Percentiles rank a stretch among this genome's conserved stretches.
phyloP scores from a whole-genome alignment of 2,113 vertebrate species.

The Chelonoidis abingdonii region DNA sequence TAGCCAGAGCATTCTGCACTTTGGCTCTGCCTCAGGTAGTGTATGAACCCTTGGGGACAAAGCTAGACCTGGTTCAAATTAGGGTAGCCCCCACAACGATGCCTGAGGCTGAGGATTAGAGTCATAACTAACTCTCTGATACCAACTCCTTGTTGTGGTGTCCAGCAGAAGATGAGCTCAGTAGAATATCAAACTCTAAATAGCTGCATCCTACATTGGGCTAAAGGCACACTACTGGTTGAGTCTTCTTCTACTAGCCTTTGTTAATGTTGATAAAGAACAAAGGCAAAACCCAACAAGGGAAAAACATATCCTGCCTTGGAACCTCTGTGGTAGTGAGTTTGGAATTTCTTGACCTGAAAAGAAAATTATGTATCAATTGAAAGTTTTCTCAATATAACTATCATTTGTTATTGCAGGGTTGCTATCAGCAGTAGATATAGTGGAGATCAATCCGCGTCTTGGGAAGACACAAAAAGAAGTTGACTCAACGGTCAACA shows the following conservation, averaged over 20 bases:
- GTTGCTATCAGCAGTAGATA: slow-evolving; percentile 84
- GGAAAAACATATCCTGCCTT: background rate
- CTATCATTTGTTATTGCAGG: slow-evolving; percentile 59
- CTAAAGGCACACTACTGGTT: background rate
- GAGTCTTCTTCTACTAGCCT: background rate
- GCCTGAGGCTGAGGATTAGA: background rate
- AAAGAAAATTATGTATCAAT: background rate
- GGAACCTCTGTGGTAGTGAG: background rate
- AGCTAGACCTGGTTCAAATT: background rate
- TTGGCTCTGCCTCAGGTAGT: background rate
- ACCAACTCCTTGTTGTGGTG: background rate
- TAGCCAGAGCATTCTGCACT: background rate
- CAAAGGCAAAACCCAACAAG: background rate
- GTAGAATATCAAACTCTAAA: background rate
- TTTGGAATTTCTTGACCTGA: background rate
- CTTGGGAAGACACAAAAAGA: slow-evolving; percentile 79
- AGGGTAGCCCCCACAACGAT: background rate
- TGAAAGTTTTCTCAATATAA: rapidly evolving
- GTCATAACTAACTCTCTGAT: background rate
- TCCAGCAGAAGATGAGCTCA: background rate
- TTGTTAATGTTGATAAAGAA: background rate
- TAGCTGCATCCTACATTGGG: background rate
- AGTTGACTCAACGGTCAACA: slow-evolving; percentile 78
- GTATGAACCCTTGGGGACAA: background rate
- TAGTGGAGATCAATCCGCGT: slow-evolving; percentile 84